Evolutionary conservation across 2,888 invertebrate genomes (phyloP).

Genomic region (Drosophila anomalipes): DNA sequence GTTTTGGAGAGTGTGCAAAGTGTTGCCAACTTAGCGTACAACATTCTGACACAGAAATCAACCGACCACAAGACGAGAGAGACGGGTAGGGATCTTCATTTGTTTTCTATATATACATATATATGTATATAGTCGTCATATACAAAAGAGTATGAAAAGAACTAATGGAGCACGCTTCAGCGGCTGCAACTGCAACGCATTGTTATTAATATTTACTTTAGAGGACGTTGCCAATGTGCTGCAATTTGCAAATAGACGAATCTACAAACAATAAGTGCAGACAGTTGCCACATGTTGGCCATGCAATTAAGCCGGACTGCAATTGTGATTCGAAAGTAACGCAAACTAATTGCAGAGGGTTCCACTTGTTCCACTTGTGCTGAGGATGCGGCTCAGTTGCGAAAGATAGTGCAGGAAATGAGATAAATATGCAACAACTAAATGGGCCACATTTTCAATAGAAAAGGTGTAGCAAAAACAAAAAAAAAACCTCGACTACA

Average conservation of each 20-base stretch:
- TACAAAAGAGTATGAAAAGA: constrained; percentile 17
- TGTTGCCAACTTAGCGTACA: constrained; percentile 82
- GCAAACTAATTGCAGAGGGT: constrained; percentile 42
- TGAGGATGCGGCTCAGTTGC: constrained; percentile 24
- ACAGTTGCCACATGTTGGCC: constrained; percentile 47
- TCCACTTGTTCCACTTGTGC: constrained; percentile 11
- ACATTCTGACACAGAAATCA: constrained; percentile 71
- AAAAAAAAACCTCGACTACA: background rate
- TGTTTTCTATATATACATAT: background rate
- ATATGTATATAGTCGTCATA: constrained; percentile 13
- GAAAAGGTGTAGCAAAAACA: background rate
- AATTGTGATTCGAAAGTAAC: constrained; percentile 31
- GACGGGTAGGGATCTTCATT: background rate
- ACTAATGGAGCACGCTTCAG: constrained; percentile 51
- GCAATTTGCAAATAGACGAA: constrained; percentile 33
- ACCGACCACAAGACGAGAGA: constrained; percentile 12
- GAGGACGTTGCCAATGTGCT: constrained; percentile 43
- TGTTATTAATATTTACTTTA: constrained; percentile 7
- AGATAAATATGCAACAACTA: background rate
- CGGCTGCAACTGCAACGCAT: constrained; percentile 8
- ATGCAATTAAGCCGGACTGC: constrained; percentile 20
- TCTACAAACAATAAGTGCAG: background rate
- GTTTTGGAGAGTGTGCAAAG: constrained; percentile 68
- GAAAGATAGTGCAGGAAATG: background rate
- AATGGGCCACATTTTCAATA: background rate